Evolutionary conservation across 2,888 invertebrate genomes (phyloP), one percentile per base, ranked within the genome.

Genomic region (Agrypnus murinus): DNA sequence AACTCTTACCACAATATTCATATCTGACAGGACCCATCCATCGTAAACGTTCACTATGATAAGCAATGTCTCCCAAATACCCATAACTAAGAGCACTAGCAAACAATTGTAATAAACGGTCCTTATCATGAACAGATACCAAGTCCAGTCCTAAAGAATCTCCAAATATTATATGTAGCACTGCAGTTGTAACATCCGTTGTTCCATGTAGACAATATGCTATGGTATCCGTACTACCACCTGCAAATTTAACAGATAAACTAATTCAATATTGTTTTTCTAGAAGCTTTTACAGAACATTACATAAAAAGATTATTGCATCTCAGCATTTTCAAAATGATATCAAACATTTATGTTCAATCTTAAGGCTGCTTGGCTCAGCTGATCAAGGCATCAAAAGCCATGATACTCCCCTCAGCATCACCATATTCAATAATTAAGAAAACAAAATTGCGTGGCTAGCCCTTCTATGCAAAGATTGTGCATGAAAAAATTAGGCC

Each of bases 21-120:
- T 96, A 96, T 74, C 95, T 87, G 74, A 90, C 90, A 12, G 95
- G 95, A 40, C 96, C 96, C 92, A 96, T 92, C 93, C 94, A 95
- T 48, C 95, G 88, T 78, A 93, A 91, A 71, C 90, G 89, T 79
- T 95, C 95, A 81, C 95, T 95, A 78, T 93, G 92, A 70, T 90
- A 87, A 15, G 95, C 89, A 38, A 94, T 91, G 84, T 96, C 95
- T 1, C 95, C 96, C 78, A 95, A 89, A 85, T 93, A 96, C 0
- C 96, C 96, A 82, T 95, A 96, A 71, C 93, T 93, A 72, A 95
- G 87, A 53, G 94, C 90, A 75, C 94, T 93, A 12, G 93, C 92
- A 80, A 92, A 93, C 76, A 93, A 90, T 64, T 91, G 87, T 36
- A 92, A 83, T 46, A 89, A 82, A 40, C 87, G 87, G 63, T 89